Evolutionary conservation across 2,888 invertebrate species (phyloP), one percentile per base, ranked within the genome.

Genomic region (Meta bourneti): DNA sequence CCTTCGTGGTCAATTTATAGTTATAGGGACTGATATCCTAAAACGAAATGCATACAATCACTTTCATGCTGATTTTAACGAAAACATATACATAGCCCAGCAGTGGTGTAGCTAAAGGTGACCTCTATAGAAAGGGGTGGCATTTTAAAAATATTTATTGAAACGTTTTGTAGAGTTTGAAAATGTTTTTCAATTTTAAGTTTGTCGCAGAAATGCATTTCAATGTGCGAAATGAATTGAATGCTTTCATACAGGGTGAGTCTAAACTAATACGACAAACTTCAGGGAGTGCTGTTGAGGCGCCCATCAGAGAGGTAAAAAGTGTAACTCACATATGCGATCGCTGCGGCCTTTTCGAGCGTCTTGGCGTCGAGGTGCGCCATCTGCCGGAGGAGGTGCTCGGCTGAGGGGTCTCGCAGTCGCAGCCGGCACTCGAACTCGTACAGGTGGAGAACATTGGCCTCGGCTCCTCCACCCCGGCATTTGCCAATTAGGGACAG

Each of bases 281-380:
- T n/a, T n/a, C n/a, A n/a, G 34, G 34, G 34, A 1, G 69, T 69
- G 16, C 1, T 69, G 69, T 69, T 1, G 69, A 13, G 69, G 1
- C 11, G 1, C 16, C 1, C 16, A 69, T 13, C 69, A 13, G 74
- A 74, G 34, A 34, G 4, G 34, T 34, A 34, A 34, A 4, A 34
- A 48, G 34, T 77, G 51, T 2, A 49, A 79, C 84, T 80, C 49
- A 90, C 90, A 13, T 90, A 71, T 16, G 79, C 90, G 9, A 84
- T 72, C 7, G 84, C 78, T 0, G 90, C 90, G 7, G 72, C 78
- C 9, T 79, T 79, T n/a, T 90, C 19, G 54, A 90, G 54, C 1
- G 74, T 84, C 20, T 78, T 61, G 13, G 70, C 69, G n/a, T 90
- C 90, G 13, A 74, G 71, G 19, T 71, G 90, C 13, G 75, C n/a